Conservation (phyloP, 2,797 vertebrate genomes). For the Silurus aristotelis region DNA sequence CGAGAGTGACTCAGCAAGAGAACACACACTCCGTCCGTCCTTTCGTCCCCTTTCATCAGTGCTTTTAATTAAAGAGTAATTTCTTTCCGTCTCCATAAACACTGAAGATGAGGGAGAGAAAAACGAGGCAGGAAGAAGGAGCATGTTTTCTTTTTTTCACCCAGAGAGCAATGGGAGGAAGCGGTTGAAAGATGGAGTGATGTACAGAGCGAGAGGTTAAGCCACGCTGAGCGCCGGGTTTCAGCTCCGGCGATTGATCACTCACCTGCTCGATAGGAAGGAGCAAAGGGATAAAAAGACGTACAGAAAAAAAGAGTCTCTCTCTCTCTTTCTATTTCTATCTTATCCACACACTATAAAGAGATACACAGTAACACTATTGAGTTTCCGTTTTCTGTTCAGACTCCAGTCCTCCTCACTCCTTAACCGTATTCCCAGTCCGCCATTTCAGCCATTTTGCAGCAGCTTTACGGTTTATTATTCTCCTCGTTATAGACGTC, state of each 20-base stretch:
- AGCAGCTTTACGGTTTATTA: not conserved
- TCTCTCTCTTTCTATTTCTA: not conserved
- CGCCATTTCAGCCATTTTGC: not conserved
- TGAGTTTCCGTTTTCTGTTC: not conserved
- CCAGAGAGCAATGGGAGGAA: not conserved
- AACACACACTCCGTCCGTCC: not conserved
- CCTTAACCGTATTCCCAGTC: not conserved
- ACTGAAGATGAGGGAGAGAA: not conserved
- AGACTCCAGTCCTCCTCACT: not conserved
- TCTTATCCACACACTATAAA: not conserved
- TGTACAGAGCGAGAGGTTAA: conserved; percentile 33
- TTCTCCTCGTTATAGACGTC: not conserved
- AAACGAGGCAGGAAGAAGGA: not conserved
- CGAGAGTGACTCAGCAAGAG: not conserved
- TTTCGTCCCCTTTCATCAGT: not conserved
- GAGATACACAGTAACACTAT: not conserved
- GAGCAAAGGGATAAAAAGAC: not conserved
- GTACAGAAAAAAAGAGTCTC: not conserved
- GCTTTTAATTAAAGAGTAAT: not conserved
- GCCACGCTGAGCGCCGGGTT: not conserved
- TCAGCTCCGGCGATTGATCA: conserved; percentile 10
- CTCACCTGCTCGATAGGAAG: conserved; percentile 17
- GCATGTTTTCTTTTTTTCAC: not conserved
- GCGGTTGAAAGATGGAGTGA: not conserved
- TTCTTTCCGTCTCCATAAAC: not conserved